Evolutionary conservation across 2,888 invertebrate genomes (phyloP).

Genomic region (Muschampia plurimacula): DNA sequence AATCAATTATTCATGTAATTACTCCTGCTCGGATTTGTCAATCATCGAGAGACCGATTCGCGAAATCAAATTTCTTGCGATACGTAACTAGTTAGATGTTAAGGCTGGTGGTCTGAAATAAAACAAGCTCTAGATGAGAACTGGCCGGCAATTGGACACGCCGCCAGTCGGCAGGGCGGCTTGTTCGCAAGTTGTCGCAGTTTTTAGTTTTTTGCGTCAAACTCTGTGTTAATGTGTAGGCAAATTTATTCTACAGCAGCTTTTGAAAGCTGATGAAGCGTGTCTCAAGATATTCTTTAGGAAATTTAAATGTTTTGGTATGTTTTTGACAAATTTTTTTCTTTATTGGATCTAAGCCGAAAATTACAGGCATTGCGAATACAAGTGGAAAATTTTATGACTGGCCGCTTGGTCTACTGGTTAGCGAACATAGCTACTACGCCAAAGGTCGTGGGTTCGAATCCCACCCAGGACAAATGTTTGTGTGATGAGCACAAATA

Average conservation of each 20-base stretch:
- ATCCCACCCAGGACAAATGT: too few relatives aligned
- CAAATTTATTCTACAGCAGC: neutral
- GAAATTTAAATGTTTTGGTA: neutral
- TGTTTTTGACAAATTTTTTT: neutral
- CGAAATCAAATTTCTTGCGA: conserved; percentile 20
- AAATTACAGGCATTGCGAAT: neutral
- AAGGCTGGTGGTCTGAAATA: conserved; percentile 30
- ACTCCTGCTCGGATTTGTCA: conserved; percentile 32
- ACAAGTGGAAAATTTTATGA: too few relatives aligned
- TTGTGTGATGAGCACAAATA: too few relatives aligned
- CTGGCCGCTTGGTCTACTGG: too few relatives aligned
- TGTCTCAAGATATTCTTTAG: neutral
- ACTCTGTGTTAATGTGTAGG: neutral
- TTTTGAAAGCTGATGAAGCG: neutral
- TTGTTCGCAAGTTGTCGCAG: conserved; percentile 16
- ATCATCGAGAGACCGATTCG: conserved; percentile 24
- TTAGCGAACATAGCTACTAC: too few relatives aligned
- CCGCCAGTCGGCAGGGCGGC: neutral
- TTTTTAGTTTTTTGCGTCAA: neutral
- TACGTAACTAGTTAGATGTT: neutral
- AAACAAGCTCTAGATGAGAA: conserved; percentile 12
- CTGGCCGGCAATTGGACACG: conserved; percentile 16
- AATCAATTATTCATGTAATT: conserved; percentile 35
- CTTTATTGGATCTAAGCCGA: neutral
- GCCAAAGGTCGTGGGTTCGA: too few relatives aligned